Evolutionary conservation across 2,113 vertebrate genomes (phyloP), one percentile per base, ranked within the genome.

Genomic region (Alethe diademata): DNA sequence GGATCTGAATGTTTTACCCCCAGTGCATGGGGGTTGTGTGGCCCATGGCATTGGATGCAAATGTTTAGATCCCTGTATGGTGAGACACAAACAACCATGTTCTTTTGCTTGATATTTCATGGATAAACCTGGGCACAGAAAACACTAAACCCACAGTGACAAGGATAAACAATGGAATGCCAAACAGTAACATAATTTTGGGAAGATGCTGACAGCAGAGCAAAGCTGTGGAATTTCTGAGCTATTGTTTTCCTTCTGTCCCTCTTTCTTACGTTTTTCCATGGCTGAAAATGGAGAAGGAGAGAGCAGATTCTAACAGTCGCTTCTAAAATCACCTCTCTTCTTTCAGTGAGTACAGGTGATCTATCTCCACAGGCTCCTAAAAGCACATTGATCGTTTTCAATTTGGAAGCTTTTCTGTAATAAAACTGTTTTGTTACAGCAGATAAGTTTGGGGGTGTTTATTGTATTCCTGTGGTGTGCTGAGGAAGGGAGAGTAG

Each of bases 351-450:
- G 54, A 92, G 43, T 60, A 51, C 26, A 45, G 40, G 58, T 88
- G 72, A 70, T 75, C 56, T 11, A 22, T 80, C 79, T 91, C 70
- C 84, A 74, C n/a, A 65, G 76, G 60, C 67, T 58, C 80, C 76
- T 91, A 80, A 91, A 93, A 92, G 79, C 60, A 80, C 72, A 66
- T 54, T 36, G 75, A 91, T 80, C 6, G 67, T 83, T 95, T 92
- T 86, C 80, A 70, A 4, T 78, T 91, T 70, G 33, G 43, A 80
- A 83, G 50, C 40, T 89, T 93, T 92, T 76, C 33, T 86, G 38
- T 73, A 72, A 65, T 42, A 73, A 53, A 81, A 57, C n/a, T 73
- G 48, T 78, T 93, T 72, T 92, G 66, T 91, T 84, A 61, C 0
- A 50, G 38, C 57, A 70, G 75, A 74, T 7, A 40, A 57, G 47